Evolutionary conservation across 37 sponge, comb jelly and placozoan genomes (phyloP), one percentile per base, ranked within the genome.

Genomic region (Halichondria panicea): DNA sequence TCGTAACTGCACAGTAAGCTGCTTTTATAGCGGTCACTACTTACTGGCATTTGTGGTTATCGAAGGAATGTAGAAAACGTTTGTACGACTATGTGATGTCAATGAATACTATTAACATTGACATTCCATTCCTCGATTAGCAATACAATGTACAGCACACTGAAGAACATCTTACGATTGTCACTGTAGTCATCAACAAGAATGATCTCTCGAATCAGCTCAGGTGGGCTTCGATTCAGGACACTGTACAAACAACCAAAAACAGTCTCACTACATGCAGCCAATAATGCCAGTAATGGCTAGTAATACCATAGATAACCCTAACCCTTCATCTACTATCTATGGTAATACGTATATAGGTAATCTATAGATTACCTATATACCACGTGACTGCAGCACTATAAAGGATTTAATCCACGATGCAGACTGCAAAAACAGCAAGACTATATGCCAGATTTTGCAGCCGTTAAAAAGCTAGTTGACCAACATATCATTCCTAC

Each of bases 121-220:
- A 15, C 11, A 15, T 11, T 48, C 15, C 15, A 48, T 48, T 48
- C 13, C 15, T 18, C 11, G 52, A 48, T 48, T 48, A 48, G 11
- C 15, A 24, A 11, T 59, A 59, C 12, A 22, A 19, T 27, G 8
- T n/a, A 5, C 42, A 28, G 22, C 11, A n/a, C 41, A 70, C 35
- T 60, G 60, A n/a, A n/a, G n/a, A 9, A 40, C 63, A 48, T 71
- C 85, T 92, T 78, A 86, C 81, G 67, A 60, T 89, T 82, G 46
- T 98, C 96, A 64, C 96, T 95, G 76, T 72, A 89, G 78, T 98
- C 99, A 72, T 97, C 97, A 27, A 97, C 94, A 7, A 97, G 84
- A 52, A 97, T 88, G 15, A 97, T 94, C 60, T 97, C 97, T 21
- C 65, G 71, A 0, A 97, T 77, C 31, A 97, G 81, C 50, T 97